Conservation (phyloP, 2,113 vertebrate species). For the Lagenorhynchus albirostris region DNA sequence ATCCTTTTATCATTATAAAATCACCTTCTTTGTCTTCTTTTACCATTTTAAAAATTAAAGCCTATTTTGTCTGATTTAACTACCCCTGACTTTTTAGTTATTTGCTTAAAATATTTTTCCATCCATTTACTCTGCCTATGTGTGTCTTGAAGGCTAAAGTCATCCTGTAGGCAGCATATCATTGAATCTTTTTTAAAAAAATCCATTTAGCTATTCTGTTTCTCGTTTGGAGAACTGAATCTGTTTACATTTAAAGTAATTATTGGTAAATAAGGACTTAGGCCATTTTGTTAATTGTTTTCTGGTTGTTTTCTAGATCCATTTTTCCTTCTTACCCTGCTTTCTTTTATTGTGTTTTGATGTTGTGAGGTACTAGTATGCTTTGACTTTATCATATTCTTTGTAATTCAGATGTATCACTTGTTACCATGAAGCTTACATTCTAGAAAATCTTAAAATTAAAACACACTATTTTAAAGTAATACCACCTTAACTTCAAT, state of each 20-base stretch:
- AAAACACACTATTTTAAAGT: not conserved
- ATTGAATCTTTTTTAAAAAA: not conserved
- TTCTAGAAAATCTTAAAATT: not conserved
- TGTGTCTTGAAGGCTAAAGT: not conserved
- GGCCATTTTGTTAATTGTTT: not conserved
- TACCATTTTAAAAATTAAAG: not conserved
- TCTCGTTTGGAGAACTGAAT: not conserved
- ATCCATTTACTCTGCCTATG: not conserved
- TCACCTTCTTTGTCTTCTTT: not conserved
- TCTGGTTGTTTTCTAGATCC: not conserved
- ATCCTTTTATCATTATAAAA: not conserved
- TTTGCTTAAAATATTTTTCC: not conserved
- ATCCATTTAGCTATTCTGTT: not conserved
- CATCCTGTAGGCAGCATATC: not conserved
- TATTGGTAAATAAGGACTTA: not conserved
- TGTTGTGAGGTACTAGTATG: not conserved
- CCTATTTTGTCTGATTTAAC: not conserved
- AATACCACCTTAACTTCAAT: not conserved
- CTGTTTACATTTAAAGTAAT: not conserved
- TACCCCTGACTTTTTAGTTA: not conserved
- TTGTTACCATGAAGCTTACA: not conserved
- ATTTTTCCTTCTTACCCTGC: not conserved
- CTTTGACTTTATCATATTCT: not conserved
- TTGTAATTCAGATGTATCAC: not conserved
- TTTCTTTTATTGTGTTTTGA: not conserved